Conservation (phyloP, 2,113 vertebrate genomes). For the Psophia crepitans region DNA sequence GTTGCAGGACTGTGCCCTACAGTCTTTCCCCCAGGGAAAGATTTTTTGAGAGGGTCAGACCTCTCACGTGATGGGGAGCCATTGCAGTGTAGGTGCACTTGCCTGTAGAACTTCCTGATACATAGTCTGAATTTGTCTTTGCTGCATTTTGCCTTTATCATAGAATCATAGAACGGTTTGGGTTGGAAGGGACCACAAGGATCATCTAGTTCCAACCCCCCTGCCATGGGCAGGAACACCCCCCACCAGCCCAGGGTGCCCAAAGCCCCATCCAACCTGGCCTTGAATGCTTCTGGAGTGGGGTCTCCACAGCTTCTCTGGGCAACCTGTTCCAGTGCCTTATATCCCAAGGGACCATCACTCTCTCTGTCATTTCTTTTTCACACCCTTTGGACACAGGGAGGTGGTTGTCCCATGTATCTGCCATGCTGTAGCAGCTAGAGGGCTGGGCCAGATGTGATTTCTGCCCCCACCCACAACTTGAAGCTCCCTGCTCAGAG, state of each 20-base stretch:
- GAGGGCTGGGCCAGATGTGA: background rate
- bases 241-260: too few relatives aligned
- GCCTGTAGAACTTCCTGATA: background rate
- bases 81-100: background rate
- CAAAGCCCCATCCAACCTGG: too few relatives aligned
- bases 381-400: background rate
- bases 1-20: background rate
- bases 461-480: background rate
- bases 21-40: background rate
- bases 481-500: background rate
- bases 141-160: background rate
- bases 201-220: too few relatives aligned
- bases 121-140: background rate
- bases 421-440: fast-evolving
- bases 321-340: too few relatives aligned
- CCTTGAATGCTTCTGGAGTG: too few relatives aligned
- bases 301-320: too few relatives aligned
- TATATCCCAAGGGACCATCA: background rate
- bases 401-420: background rate
- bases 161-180: too few relatives aligned
- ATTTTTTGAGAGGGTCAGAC: background rate
- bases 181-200: too few relatives aligned
- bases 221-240: too few relatives aligned
- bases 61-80: background rate
- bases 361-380: background rate